Evolutionary conservation across 2,797 vertebrate genomes (phyloP), one percentile per base, ranked within the genome.

Genomic region (Delichon dasypus): DNA sequence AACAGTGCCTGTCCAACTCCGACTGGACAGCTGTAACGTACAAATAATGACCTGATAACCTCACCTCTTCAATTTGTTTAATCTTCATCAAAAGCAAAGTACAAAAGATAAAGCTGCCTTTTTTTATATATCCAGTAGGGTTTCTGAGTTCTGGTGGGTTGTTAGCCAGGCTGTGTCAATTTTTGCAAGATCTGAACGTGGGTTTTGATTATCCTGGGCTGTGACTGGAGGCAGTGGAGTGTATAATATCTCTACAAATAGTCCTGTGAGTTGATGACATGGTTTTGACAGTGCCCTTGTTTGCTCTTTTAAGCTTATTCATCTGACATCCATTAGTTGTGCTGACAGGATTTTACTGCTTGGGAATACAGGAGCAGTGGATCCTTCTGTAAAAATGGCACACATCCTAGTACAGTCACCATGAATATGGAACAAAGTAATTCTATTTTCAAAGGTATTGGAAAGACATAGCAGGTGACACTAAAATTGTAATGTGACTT

Each of bases 11-110:
- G 98, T 98, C 98, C 98, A 97, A 85, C 96, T 97, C 98, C 89
- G 88, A 34, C 94, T 90, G 97, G 98, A 98, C 98, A 99, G 99
- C 98, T 99, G 99, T 97, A 98, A 94, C 92, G 95, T 97, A 95
- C 98, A 98, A 98, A 98, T 98, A 98, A 97, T 96, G 97, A 97
- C 97, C 96, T 92, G 74, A 61, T 95, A 97, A 96, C 96, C 94
- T 92, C 30, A 76, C 79, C 94, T 96, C 97, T 97, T 95, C 86
- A 19, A 97, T 98, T 75, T 97, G 95, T 97, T 98, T 98, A 97
- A 98, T 98, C 97, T 98, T 97, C 97, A 97, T 97, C 96, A 97
- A 97, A 96, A 94, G 93, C 97, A 96, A 97, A 94, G 96, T 97
- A 98, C 95, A 97, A 95, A 98, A 98, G 97, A 97, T 97, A 98